Evolutionary conservation across 2,113 vertebrate species (phyloP).

Genomic region (Hiodon alosoides): DNA sequence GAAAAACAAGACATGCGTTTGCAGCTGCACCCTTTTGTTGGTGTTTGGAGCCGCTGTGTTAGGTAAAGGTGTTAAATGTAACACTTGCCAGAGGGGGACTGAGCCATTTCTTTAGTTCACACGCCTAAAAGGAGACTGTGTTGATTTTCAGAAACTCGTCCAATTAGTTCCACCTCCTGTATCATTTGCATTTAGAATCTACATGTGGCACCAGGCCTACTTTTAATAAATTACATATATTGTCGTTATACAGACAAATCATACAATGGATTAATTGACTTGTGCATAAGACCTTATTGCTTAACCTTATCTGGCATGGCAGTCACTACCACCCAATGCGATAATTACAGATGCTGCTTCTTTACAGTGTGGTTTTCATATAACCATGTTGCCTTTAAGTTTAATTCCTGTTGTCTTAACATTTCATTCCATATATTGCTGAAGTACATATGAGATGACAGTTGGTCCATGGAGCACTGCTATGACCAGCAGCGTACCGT

Average conservation of each 20-base stretch:
- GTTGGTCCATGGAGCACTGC: neutral
- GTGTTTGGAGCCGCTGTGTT: slow-evolving; percentile 25
- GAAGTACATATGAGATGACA: neutral
- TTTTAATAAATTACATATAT: no score
- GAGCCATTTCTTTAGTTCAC: slow-evolving; percentile 31
- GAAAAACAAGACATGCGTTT: slow-evolving; percentile 44
- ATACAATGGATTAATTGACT: no score
- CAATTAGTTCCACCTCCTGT: neutral
- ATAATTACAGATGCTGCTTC: no score
- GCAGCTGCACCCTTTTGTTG: slow-evolving; percentile 52
- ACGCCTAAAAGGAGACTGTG: neutral
- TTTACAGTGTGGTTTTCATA: no score
- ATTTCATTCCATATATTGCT: neutral
- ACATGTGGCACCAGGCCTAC: no score
- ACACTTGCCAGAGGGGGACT: slow-evolving; percentile 29
- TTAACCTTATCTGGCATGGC: no score
- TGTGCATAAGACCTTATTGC: no score
- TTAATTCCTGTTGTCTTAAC: no score
- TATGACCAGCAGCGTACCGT: neutral
- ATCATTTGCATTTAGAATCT: neutral
- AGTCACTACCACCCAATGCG: no score
- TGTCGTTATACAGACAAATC: no score
- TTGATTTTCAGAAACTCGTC: slow-evolving; percentile 1
- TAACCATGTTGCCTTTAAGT: no score
- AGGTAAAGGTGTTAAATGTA: slow-evolving; percentile 40